These are phyloP conservation scores for Tetheella fluctuosa DNA, from an alignment of 2,888 invertebrate species.

Conservation along the genomic window DNA sequence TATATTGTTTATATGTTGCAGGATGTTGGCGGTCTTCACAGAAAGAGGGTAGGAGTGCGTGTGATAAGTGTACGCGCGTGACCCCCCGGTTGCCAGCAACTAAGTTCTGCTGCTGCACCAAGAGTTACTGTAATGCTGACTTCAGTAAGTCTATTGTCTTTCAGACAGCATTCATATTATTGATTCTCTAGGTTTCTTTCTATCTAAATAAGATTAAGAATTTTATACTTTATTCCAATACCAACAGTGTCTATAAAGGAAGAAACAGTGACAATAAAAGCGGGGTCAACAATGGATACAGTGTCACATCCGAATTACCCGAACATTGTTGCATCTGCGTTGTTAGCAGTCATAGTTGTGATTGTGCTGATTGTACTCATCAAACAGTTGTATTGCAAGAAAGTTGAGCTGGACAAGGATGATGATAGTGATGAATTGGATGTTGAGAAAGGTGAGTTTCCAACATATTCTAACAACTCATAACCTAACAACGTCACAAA, in stretches of 20 bases:
- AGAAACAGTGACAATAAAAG: conserved; percentile 67
- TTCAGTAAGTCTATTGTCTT: conserved; percentile 63
- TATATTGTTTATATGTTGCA: conserved; percentile 38
- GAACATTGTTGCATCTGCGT: conserved; percentile 53
- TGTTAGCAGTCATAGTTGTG: conserved; percentile 54
- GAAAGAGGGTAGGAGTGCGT: conserved; percentile 76
- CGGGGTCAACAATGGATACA: conserved; percentile 65
- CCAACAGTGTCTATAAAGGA: conserved; percentile 60
- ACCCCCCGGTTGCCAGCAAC: conserved; percentile 79
- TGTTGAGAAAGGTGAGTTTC: conserved; percentile 63
- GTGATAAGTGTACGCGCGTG: conserved; percentile 75
- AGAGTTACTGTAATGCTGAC: conserved; percentile 90
- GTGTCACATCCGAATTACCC: conserved; percentile 48
- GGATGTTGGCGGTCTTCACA: conserved; percentile 84
- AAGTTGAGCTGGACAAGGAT: conserved; percentile 40
- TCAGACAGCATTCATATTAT: too few species aligned
- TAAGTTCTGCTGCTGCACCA: conserved; percentile 93
- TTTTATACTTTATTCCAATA: not conserved
- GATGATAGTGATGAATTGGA: conserved; percentile 49
- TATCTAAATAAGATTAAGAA: too few species aligned
- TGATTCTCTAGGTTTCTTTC: too few species aligned
- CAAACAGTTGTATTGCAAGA: conserved; percentile 58
- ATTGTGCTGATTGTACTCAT: conserved; percentile 56
- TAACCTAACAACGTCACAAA: too few species aligned
- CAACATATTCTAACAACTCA: not conserved